Base-by-base conservation (phyloP, 2,888 invertebrate genomes). In the Ferrisia virgata region DNA sequence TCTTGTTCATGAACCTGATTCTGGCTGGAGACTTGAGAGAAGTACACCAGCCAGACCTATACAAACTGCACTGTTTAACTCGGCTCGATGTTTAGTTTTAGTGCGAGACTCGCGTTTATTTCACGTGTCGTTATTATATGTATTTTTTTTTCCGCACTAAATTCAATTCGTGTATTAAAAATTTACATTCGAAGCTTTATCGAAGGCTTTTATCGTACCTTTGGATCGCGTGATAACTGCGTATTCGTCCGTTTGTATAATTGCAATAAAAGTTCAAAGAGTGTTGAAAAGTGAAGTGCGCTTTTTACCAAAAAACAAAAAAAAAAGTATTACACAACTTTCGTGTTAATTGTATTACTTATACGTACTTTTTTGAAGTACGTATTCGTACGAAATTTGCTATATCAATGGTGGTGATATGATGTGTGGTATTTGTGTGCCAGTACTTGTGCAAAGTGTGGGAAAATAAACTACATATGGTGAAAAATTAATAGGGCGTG, bases 1-100 rank as follows among this genome's bases (percentile, higher is more conserved):
- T 76, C 72, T 76, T 33, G 72, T 76, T 36, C 72, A 22, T 36
- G 72, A 76, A 76, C 72, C 72, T 33, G 72, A 33, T 76, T 76
- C 22, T 76, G 33, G 72, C 22, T 76, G 33, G 72, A 72, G 47
- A 43, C 13, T 47, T n/a, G 18, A 6, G 53, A 22, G 8, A n/a
- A n/a, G n/a, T n/a, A n/a, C n/a, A n/a, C n/a, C n/a, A n/a, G n/a
- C n/a, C n/a, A n/a, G n/a, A n/a, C n/a, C n/a, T n/a, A 22, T 22
- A 53, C 53, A 5, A 53, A 53, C 18, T 25, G 36, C 18, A 76
- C 6, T 8, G 18, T 18, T 36, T 76, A 15, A 36, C 22, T 6
- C 72, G n/a, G 8, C n/a, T n/a, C 72, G 72, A 18, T 69, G 31
- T 76, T n/a, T 76, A 33, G 72, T 33, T 76, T 36, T 76, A 76